Percentiles rank a stretch among this genome's conserved stretches.
These are phyloP conservation scores for Agrilus cyanescens DNA, from an alignment of 2,888 invertebrate species.

Conservation along the genomic window DNA sequence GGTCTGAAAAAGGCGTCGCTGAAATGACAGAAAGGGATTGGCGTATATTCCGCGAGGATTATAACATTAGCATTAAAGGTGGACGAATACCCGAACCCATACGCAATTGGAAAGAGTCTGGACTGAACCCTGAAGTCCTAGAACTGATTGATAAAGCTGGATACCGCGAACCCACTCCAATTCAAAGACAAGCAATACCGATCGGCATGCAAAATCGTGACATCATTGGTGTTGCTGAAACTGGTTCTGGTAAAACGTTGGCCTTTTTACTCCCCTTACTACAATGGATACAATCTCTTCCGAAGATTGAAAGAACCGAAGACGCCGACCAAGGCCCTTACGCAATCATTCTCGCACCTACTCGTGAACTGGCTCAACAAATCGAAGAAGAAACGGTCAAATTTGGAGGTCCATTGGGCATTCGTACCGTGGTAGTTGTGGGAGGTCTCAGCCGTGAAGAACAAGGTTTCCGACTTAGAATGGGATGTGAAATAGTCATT, in stretches of 20 bases:
- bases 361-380: constrained; percentile 98
- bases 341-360: constrained; percentile 97
- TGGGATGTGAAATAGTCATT: constrained; percentile 99
- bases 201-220: constrained; percentile 91
- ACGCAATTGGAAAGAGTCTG: constrained; percentile 88
- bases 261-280: constrained; percentile 95
- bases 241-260: constrained; percentile 81
- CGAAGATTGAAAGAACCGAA: constrained; percentile 85
- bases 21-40: constrained; percentile 99
- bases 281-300: constrained; percentile 95
- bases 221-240: constrained; percentile 99
- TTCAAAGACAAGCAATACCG: constrained; percentile 98
- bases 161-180: constrained; percentile 97
- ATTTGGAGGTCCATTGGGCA: constrained; percentile 87
- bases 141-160: constrained; percentile 92
- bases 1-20: constrained; percentile 86
- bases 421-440: constrained; percentile 95
- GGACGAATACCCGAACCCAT: constrained; percentile 95
- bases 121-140: constrained; percentile 77
- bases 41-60: constrained; percentile 99
- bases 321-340: constrained; percentile 95
- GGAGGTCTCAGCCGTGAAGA: constrained; percentile 95
- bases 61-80: constrained; percentile 96
- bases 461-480: constrained; percentile 89
- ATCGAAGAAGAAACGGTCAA: constrained; percentile 98